A percentile compares a stretch with the other conserved stretches of the same genome.
These are phyloP conservation scores for Drosophila trichaetosa DNA, from an alignment of 2,888 invertebrate species.

Conservation along the genomic window DNA sequence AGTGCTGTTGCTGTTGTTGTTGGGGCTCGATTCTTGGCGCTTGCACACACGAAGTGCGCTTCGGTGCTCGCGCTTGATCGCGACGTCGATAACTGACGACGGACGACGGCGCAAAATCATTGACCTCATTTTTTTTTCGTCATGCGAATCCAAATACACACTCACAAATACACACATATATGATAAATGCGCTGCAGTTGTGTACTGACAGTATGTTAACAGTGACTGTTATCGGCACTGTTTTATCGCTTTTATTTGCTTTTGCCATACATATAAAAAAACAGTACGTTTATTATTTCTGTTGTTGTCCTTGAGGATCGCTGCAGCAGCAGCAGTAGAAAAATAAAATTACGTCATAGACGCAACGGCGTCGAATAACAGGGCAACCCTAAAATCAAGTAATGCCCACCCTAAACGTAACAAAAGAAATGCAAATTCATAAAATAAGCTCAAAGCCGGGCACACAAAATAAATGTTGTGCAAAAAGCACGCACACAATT, in stretches of 20 bases:
- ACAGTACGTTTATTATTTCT: constrained; percentile 4
- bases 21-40: constrained; percentile 57
- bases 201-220: constrained; percentile 48
- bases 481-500: constrained; percentile 57
- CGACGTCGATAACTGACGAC: constrained; percentile 69
- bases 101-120: constrained; percentile 74
- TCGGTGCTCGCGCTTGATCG: constrained; percentile 60
- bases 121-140: constrained; percentile 81
- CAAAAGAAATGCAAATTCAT: constrained; percentile 68
- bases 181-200: constrained; percentile 44
- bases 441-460: constrained; percentile 60
- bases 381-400: constrained; percentile 39
- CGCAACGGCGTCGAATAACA: constrained; percentile 14
- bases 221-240: constrained; percentile 61
- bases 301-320: constrained; percentile 66
- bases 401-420: constrained; percentile 39
- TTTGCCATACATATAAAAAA: constrained; percentile 15
- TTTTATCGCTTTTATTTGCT: constrained; percentile 53
- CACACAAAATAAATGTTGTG: constrained; percentile 46
- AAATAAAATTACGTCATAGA: constrained; percentile 56
- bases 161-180: constrained; percentile 20
- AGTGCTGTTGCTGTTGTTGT: constrained; percentile 10
- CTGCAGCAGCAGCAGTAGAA: constrained; percentile 6
- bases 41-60: constrained; percentile 65
- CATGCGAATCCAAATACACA: constrained; percentile 59